These are phyloP conservation scores for Celastrina argiolus DNA, from an alignment of 2,888 invertebrate genomes.

Conservation along the genomic window DNA sequence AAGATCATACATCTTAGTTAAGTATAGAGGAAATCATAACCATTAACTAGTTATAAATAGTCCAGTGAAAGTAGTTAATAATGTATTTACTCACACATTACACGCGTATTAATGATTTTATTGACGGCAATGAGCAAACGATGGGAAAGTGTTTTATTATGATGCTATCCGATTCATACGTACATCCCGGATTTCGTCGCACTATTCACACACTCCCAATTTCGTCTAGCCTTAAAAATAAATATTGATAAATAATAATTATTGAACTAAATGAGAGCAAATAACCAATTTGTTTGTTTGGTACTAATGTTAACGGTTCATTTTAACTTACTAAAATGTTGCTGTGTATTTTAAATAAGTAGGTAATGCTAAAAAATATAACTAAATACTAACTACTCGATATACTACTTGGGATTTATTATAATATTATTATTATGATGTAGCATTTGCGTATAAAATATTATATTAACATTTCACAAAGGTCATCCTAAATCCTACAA, in stretches of 20 bases:
- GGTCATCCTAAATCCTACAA: too few relatives aligned
- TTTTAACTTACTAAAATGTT: too few relatives aligned
- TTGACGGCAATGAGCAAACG: neutral
- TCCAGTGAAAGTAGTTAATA: constrained; percentile 1
- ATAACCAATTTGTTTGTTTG: neutral
- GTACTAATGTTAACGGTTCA: neutral
- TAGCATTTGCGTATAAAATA: too few relatives aligned
- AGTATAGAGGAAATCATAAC: neutral
- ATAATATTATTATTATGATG: too few relatives aligned
- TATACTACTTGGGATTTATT: too few relatives aligned
- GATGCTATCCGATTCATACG: neutral
- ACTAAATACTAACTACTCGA: too few relatives aligned
- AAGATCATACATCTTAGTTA: neutral
- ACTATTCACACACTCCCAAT: neutral
- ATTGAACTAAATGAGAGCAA: neutral
- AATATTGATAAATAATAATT: neutral
- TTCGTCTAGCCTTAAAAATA: neutral
- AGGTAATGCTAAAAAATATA: too few relatives aligned
- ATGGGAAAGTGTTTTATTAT: constrained; percentile 8
- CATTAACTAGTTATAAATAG: neutral
- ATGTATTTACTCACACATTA: constrained; percentile 10
- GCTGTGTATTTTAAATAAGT: too few relatives aligned
- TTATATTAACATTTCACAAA: too few relatives aligned
- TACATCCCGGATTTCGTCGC: constrained; percentile 2
- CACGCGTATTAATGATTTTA: neutral